Evolutionary conservation across 1,140 invertebrate genomes (phyloP).

Genomic region (Diorhabda carinulata): DNA sequence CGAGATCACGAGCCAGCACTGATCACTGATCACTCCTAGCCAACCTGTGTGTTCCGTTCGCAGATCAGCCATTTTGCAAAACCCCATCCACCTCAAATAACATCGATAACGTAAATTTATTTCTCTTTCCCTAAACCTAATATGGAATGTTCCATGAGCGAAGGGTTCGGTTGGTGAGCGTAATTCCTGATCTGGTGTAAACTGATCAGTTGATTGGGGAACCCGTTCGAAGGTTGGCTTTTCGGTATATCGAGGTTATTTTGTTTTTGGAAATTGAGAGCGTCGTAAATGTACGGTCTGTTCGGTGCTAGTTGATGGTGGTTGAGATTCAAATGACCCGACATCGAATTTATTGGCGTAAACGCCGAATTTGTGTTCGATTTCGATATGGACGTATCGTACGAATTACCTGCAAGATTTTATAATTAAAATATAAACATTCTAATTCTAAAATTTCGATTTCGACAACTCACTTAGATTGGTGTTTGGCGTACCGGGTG

Average conservation of each 20-base stretch:
- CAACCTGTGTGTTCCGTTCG: not conserved
- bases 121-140: constrained; percentile 56
- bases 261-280: constrained; percentile 75
- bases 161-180: constrained; percentile 78
- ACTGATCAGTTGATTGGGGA: constrained; percentile 92
- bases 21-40: constrained; percentile 8
- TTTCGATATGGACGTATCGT: constrained; percentile 50
- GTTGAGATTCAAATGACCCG: constrained; percentile 67
- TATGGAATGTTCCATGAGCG: constrained; percentile 56
- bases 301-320: constrained; percentile 70
- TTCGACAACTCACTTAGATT: constrained; percentile 27
- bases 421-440: not conserved
- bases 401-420: constrained; percentile 38
- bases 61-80: not conserved
- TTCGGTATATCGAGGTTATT: constrained; percentile 49
- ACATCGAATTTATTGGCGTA: constrained; percentile 81
- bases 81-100: not conserved
- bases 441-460: not conserved
- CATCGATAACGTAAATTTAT: constrained; percentile 28
- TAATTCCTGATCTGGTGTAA: constrained; percentile 96
- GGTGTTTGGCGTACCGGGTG: constrained; percentile 42
- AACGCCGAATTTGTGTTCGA: constrained; percentile 77
- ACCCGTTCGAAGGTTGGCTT: constrained; percentile 61
- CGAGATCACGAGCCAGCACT: constrained; percentile 16
- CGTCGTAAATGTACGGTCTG: constrained; percentile 88